Percentiles rank a stretch among this genome's conserved stretches.
phyloP scores from a whole-genome alignment of 2,888 invertebrate species.

The Heliconius aoede region DNA sequence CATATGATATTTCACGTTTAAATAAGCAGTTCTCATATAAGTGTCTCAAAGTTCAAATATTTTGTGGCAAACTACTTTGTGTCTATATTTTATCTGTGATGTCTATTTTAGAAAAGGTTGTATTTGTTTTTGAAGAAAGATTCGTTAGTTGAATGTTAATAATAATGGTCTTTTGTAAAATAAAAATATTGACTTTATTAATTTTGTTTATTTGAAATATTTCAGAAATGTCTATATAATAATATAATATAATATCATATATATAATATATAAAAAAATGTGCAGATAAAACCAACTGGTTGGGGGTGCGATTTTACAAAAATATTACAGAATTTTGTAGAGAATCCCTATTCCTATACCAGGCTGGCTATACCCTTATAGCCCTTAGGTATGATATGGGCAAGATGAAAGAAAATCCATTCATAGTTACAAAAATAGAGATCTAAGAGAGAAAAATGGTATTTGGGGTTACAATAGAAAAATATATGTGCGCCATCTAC shows the following conservation, averaged over 20 bases:
- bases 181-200: constrained; percentile 64
- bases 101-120: constrained; percentile 74
- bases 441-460: background rate
- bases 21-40: constrained; percentile 16
- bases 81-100: constrained; percentile 81
- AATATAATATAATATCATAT: background rate
- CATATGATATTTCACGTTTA: background rate
- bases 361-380: no score
- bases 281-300: no score
- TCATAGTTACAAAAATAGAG: no score
- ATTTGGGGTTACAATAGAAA: background rate
- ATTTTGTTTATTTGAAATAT: constrained; percentile 47
- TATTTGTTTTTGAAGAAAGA: constrained; percentile 63
- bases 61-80: constrained; percentile 71
- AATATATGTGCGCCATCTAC: background rate
- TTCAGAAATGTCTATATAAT: background rate
- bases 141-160: constrained; percentile 69
- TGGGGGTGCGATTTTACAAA: no score
- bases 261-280: no score
- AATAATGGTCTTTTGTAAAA: constrained; percentile 71
- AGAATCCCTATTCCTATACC: no score
- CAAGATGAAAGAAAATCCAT: no score
- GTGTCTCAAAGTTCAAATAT: constrained; percentile 34
- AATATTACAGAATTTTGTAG: no score
- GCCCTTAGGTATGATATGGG: no score